phyloP scores from a whole-genome alignment of 2,888 invertebrate species.

The Amphipoea lucens region DNA sequence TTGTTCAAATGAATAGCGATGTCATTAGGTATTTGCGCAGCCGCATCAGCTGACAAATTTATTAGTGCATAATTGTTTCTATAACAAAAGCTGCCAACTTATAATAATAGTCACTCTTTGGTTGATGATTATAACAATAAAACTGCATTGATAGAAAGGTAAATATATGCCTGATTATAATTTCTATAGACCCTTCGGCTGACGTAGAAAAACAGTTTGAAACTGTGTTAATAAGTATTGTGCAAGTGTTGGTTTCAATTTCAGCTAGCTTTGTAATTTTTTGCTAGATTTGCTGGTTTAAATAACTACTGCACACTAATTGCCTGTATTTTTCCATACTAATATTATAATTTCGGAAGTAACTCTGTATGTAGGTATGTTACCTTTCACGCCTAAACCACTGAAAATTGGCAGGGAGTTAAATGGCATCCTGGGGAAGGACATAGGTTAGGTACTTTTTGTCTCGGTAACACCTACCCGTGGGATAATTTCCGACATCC shows the following conservation, averaged over 20 bases:
- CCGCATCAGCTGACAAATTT: slow-evolving; percentile 74
- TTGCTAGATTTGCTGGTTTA: not conserved
- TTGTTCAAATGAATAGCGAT: slow-evolving; percentile 17
- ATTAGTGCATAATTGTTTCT: slow-evolving; percentile 76
- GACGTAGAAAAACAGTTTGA: not conserved
- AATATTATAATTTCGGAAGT: not conserved
- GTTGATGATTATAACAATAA: slow-evolving; percentile 10
- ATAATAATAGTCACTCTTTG: slow-evolving; percentile 10
- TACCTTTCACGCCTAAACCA: not conserved
- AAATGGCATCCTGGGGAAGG: not conserved
- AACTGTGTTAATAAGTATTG: not conserved
- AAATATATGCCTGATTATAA: slow-evolving; percentile 11
- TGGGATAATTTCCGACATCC: not conserved
- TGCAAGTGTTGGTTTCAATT: slow-evolving; percentile 17
- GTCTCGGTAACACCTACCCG: not conserved
- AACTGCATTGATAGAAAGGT: slow-evolving; percentile 4
- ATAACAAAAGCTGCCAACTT: slow-evolving; percentile 46
- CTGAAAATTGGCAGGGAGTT: not conserved
- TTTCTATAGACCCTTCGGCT: slow-evolving; percentile 13
- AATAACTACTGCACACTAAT: not conserved
- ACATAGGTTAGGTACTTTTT: not conserved
- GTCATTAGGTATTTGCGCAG: slow-evolving; percentile 75
- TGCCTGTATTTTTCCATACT: not conserved
- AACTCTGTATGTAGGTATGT: not conserved
- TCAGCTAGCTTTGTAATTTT: not conserved